phyloP scores from a whole-genome alignment of 2,113 vertebrate genomes.

The Otus sunia region DNA sequence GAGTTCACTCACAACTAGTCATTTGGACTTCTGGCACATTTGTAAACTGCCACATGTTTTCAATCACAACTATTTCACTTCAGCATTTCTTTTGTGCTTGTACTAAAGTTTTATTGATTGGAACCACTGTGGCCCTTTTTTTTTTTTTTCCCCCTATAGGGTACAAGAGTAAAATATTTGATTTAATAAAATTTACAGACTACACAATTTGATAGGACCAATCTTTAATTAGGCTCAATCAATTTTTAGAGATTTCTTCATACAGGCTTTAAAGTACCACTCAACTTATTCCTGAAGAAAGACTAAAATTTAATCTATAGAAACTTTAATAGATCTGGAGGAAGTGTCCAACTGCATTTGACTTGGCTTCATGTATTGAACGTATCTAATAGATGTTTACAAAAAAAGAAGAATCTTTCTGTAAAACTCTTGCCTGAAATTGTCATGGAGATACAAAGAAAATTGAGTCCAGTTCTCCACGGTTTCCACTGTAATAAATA shows the following conservation, averaged over 20 bases:
- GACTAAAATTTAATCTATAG: background rate
- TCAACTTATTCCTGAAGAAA: background rate
- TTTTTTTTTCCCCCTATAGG: background rate
- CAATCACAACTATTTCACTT: background rate
- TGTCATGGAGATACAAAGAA: background rate
- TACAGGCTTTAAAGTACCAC: background rate
- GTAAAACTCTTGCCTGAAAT: background rate
- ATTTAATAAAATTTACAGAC: background rate
- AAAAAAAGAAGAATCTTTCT: background rate
- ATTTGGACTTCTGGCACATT: background rate
- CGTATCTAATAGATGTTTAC: background rate
- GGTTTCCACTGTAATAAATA: background rate
- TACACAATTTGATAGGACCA: background rate
- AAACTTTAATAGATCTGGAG: background rate
- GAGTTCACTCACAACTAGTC: background rate
- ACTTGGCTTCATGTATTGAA: background rate
- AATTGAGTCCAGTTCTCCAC: background rate
- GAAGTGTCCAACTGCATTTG: background rate
- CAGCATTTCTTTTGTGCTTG: background rate
- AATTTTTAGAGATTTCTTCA: background rate
- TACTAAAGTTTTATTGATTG: background rate
- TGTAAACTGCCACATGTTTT: background rate
- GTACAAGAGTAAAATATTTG: background rate
- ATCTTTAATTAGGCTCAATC: constrained; percentile 1
- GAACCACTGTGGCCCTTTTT: background rate